These are phyloP conservation scores for Cabera pusaria DNA, from an alignment of 2,888 invertebrate species.

Conservation along the genomic window DNA sequence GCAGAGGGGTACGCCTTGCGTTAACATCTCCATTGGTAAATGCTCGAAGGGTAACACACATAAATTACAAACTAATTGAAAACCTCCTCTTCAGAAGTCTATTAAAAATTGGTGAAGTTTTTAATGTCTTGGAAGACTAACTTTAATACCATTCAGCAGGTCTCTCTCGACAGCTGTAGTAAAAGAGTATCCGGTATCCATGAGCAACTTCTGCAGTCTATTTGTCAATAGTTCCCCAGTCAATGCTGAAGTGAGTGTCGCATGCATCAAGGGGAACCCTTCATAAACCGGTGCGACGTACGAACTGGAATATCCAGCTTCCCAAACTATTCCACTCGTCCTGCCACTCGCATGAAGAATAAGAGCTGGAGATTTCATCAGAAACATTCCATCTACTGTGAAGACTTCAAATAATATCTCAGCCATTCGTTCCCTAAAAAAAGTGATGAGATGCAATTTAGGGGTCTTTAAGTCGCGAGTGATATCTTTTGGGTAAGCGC, in stretches of 20 bases:
- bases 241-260: constrained; percentile 91
- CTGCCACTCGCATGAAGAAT: constrained; percentile 76
- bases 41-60: too few species aligned
- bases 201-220: constrained; percentile 92
- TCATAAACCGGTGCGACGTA: constrained; percentile 80
- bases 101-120: too few species aligned
- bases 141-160: constrained; percentile 95
- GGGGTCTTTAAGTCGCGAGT: too few species aligned
- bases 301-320: constrained; percentile 73
- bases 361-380: constrained; percentile 72
- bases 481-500: too few species aligned
- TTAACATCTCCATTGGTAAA: too few species aligned
- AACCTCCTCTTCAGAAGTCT: too few species aligned
- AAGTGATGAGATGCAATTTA: too few species aligned
- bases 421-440: constrained; percentile 85
- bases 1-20: too few species aligned
- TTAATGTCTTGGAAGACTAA: too few species aligned
- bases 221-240: constrained; percentile 91
- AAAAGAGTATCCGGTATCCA: constrained; percentile 93
- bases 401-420: constrained; percentile 83
- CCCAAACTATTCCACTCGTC: constrained; percentile 78
- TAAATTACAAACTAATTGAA: too few species aligned
- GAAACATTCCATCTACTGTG: constrained; percentile 73
- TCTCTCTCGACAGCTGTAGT: constrained; percentile 94
- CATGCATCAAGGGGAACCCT: constrained; percentile 91